Conservation (phyloP, 2,797 vertebrate species). For the Rachycentron canadum region DNA sequence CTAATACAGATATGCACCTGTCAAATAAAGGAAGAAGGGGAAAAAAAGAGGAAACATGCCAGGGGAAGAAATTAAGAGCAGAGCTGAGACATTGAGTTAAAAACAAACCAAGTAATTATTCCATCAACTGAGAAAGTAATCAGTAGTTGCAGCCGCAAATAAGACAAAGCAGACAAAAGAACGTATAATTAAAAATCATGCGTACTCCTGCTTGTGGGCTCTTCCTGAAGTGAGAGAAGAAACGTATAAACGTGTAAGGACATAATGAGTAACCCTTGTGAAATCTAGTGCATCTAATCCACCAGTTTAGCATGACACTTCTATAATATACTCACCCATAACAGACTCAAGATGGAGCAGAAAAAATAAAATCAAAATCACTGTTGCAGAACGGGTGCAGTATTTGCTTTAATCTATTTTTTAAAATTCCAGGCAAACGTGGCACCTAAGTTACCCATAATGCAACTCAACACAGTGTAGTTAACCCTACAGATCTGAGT, state of each 20-base stretch:
- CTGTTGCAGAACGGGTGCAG: not conserved
- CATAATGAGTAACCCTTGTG: too few species aligned
- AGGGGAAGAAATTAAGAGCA: too few species aligned
- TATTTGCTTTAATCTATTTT: too few species aligned
- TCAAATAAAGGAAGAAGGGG: not conserved
- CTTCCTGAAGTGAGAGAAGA: too few species aligned
- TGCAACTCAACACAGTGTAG: not conserved
- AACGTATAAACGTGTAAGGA: too few species aligned
- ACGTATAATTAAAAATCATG: not conserved
- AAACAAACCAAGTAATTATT: not conserved
- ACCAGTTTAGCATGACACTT: not conserved
- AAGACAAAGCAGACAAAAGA: not conserved
- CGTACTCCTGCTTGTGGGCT: too few species aligned
- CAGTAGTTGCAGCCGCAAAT: not conserved
- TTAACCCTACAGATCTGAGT: too few species aligned
- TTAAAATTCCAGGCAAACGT: not conserved
- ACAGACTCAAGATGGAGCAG: not conserved
- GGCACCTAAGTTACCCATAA: not conserved
- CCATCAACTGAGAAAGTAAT: not conserved
- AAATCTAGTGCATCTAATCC: too few species aligned
- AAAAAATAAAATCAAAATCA: not conserved
- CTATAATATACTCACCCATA: too few species aligned
- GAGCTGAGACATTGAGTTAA: too few species aligned
- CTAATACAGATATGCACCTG: slow-evolving; percentile 9
- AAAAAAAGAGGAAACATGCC: not conserved